Base-by-base conservation (phyloP, 2,888 invertebrate genomes). In the Acanthopleura granulata region DNA sequence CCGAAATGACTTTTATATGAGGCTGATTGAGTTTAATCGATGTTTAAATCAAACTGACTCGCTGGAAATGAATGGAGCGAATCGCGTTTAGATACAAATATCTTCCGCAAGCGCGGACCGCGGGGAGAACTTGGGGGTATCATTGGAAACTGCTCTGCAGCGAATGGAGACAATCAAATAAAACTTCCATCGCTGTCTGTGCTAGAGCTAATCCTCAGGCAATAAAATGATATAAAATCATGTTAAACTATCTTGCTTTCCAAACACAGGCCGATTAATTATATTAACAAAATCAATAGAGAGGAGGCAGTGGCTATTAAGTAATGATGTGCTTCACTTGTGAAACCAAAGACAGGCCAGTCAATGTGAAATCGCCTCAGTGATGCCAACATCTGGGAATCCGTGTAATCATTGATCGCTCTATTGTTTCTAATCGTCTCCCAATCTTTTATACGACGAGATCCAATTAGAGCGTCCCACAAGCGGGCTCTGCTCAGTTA, bases 161-260 rank as follows among this genome's bases (percentile, higher is more conserved):
- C 25, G 22, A 6, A 27, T 16, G 25, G 66, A 66, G 66, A 66
- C 22, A 66, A 66, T 66, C 66, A 66, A 66, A 66, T 66, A 22
- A 66, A 27, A 66, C 25, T 66, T 22, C 29, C 66, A 66, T 66
- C 12, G 4, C 16, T 16, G 22, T 66, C 66, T 66, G 15, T 27
- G 29, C 4, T 25, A 15, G 25, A 66, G 22, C 25, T 66, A 12
- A 25, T 66, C 66, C 66, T 66, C 66, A 15, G 66, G 66, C 22
- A 16, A 66, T 66, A 66, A 66, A 66, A 66, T 66, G 66, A 66
- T 66, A 66, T 66, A 15, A 66, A 66, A 66, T 66, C 66, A 15
- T 66, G 66, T 66, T 66, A 66, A 66, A 66, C 66, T 66, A 27
- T 66, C 66, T 66, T 66, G 66, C 25, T 66, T 66, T 66, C 66